Percentiles rank a stretch among this genome's conserved stretches.
phyloP scores from a whole-genome alignment of 2,888 invertebrate species.

The Philopedon plagiatum region DNA sequence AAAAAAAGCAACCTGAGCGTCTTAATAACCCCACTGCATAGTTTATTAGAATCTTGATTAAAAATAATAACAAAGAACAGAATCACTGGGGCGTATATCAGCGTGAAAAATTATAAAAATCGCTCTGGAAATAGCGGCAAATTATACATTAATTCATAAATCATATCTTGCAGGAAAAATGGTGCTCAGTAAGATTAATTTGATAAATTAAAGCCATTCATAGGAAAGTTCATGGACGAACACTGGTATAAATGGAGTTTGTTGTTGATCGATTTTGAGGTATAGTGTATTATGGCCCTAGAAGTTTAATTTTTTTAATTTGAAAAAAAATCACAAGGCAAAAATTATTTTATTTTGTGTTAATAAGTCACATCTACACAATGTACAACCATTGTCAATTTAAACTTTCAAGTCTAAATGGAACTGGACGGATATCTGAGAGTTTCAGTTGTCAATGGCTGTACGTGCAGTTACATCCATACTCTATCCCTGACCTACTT shows the following conservation, averaged over 20 bases:
- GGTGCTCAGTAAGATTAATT: slow-evolving; percentile 32
- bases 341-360: too few relatives aligned
- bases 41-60: slow-evolving; percentile 39
- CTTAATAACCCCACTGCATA: slow-evolving; percentile 21
- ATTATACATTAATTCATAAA: slow-evolving; percentile 45
- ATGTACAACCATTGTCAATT: too few relatives aligned
- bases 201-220: slow-evolving; percentile 42
- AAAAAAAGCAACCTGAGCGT: slow-evolving; percentile 5
- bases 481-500: too few relatives aligned
- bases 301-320: too few relatives aligned
- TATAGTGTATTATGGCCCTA: too few relatives aligned
- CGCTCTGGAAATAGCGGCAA: slow-evolving; percentile 34
- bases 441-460: too few relatives aligned
- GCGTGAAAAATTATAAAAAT: slow-evolving; percentile 43
- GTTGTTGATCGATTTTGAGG: slow-evolving; percentile 15
- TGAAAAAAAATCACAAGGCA: too few relatives aligned
- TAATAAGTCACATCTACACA: too few relatives aligned
- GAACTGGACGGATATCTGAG: too few relatives aligned
- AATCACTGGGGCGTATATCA: slow-evolving; percentile 34
- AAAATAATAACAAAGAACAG: slow-evolving; percentile 45
- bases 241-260: slow-evolving; percentile 16
- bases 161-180: slow-evolving; percentile 37
- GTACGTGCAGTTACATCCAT: too few relatives aligned
- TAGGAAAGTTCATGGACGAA: slow-evolving; percentile 32
- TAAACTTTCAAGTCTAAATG: too few relatives aligned